Percentiles rank a stretch among this genome's conserved stretches.
phyloP scores from a whole-genome alignment of 2,113 vertebrate genomes.

The Dromaius novaehollandiae region DNA sequence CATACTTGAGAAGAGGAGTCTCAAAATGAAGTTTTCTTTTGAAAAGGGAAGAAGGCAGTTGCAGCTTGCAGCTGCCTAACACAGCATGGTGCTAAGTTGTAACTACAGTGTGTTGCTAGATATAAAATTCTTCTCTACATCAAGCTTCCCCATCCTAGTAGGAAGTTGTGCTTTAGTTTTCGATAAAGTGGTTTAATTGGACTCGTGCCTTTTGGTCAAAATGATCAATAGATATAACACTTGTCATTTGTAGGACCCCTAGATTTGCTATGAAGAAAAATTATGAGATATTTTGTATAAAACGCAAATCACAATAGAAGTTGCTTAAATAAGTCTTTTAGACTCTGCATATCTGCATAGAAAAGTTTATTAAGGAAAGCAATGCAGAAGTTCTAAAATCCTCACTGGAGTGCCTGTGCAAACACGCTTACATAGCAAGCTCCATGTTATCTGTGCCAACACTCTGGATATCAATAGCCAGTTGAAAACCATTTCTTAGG shows the following conservation, averaged over 20 bases:
- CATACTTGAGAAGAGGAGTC: not conserved
- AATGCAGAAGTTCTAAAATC: not conserved
- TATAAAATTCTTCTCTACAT: fast-evolving
- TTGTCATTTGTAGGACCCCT: not conserved
- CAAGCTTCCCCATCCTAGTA: not conserved
- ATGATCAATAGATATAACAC: not conserved
- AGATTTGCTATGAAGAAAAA: not conserved
- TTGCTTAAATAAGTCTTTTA: not conserved
- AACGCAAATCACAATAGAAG: not conserved
- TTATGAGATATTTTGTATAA: not conserved
- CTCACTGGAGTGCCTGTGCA: not conserved
- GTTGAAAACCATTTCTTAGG: too few species aligned
- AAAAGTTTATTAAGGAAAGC: not conserved
- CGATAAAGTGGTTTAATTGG: not conserved
- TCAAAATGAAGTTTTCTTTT: not conserved
- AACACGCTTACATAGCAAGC: not conserved
- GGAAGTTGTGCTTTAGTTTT: not conserved
- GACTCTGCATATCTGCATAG: not conserved
- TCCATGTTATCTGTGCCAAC: not conserved
- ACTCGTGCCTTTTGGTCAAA: not conserved
- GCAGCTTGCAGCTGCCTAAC: not conserved
- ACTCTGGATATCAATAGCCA: not conserved
- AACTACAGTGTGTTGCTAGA: too few species aligned
- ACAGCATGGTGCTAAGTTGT: fast-evolving
- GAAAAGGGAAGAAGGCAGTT: not conserved